phyloP scores from a whole-genome alignment of 2,797 vertebrate species.

The Sebastes minor region DNA sequence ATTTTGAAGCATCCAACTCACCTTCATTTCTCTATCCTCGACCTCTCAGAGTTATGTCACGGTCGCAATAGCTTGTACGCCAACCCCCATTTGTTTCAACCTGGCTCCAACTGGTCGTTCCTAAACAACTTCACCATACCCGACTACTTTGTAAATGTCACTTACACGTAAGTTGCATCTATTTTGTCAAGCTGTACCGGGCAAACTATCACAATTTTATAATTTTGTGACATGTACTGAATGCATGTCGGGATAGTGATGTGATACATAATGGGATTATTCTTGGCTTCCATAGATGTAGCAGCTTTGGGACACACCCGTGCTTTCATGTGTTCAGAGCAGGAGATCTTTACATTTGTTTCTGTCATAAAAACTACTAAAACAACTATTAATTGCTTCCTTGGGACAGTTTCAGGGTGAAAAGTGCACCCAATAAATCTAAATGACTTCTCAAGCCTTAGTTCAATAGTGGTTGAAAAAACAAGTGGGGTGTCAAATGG shows the following conservation, averaged over 20 bases:
- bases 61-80: not conserved
- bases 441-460: not conserved
- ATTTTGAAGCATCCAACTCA: not conserved
- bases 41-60: constrained; percentile 57
- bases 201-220: not conserved
- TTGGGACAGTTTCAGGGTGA: not conserved
- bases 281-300: not conserved
- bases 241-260: not conserved
- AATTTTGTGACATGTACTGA: not conserved
- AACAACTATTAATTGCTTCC: not conserved
- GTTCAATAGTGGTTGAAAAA: not conserved
- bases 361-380: not conserved
- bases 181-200: not conserved
- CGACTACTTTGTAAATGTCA: not conserved
- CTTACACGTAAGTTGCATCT: constrained; percentile 51
- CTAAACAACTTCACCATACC: constrained; percentile 54
- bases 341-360: constrained; percentile 1
- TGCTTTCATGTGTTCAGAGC: not conserved
- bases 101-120: constrained; percentile 66
- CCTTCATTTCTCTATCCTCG: not conserved
- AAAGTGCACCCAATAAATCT: not conserved
- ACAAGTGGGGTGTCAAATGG: not conserved
- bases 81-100: constrained; percentile 48
- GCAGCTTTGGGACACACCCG: not conserved
- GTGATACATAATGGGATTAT: not conserved